A percentile compares a stretch with the other conserved stretches of the same genome.
Conservation (phyloP, 2,113 vertebrate species). For the Nothobranchius furzeri region DNA sequence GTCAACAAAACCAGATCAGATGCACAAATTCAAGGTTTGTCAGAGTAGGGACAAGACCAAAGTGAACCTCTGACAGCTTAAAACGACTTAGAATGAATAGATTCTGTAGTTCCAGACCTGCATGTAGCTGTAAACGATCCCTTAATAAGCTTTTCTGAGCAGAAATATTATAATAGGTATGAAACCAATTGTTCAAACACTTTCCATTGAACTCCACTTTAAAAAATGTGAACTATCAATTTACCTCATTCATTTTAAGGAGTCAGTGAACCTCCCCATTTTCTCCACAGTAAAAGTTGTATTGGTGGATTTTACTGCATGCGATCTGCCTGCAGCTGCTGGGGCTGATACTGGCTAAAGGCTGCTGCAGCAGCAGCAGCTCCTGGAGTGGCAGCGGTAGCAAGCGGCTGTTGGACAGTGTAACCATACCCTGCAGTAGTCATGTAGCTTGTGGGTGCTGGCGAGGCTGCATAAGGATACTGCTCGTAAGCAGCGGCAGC, state of each 20-base stretch:
- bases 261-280: too few relatives aligned
- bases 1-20: too few relatives aligned
- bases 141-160: too few relatives aligned
- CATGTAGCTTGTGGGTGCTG: constrained; percentile 89
- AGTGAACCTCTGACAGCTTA: too few relatives aligned
- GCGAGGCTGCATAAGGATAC: constrained; percentile 92
- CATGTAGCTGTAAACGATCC: too few relatives aligned
- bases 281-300: too few relatives aligned
- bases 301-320: constrained; percentile 78
- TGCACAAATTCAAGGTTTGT: too few relatives aligned
- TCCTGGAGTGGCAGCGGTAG: constrained; percentile 80
- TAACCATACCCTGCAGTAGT: constrained; percentile 91
- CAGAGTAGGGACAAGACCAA: too few relatives aligned
- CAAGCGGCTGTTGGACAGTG: constrained; percentile 89
- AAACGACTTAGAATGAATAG: too few relatives aligned
- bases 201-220: neutral
- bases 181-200: neutral
- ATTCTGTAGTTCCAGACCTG: too few relatives aligned
- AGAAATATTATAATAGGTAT: too few relatives aligned
- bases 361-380: constrained; percentile 86
- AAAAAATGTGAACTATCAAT: neutral
- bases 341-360: constrained; percentile 93
- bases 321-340: constrained; percentile 92
- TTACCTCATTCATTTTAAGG: neutral
- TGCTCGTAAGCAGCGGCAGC: constrained; percentile 87